Conservation (phyloP, 2,113 vertebrate genomes). For the Vanacampus margaritifer region DNA sequence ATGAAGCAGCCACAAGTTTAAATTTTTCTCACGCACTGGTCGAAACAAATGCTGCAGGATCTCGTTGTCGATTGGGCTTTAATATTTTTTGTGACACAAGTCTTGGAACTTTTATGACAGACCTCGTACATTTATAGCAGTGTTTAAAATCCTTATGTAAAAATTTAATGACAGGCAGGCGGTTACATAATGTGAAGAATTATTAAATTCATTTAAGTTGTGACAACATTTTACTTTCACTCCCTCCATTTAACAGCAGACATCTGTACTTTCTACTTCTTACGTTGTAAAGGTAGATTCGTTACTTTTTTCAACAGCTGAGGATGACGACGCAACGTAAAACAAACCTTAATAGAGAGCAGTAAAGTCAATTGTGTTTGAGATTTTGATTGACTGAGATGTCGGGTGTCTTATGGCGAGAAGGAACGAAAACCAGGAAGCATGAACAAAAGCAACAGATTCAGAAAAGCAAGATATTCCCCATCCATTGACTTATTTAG, state of each 20-base stretch:
- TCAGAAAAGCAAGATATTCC: too few relatives aligned
- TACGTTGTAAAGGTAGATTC: too few relatives aligned
- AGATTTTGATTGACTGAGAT: too few relatives aligned
- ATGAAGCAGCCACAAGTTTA: background rate
- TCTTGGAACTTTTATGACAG: background rate
- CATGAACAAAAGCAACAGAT: too few relatives aligned
- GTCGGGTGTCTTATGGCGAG: too few relatives aligned
- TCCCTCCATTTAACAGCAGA: background rate
- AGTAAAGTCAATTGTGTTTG: background rate
- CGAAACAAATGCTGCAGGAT: too few relatives aligned
- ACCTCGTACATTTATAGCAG: background rate
- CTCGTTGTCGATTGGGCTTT: background rate
- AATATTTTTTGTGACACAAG: background rate
- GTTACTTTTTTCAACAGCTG: background rate
- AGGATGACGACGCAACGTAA: background rate
- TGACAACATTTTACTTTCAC: background rate
- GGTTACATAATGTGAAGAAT: background rate
- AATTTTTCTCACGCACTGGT: too few relatives aligned
- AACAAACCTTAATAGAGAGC: background rate
- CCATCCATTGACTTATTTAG: too few relatives aligned
- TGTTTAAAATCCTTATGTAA: background rate
- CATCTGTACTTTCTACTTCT: background rate
- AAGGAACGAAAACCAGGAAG: too few relatives aligned
- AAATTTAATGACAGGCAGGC: background rate
- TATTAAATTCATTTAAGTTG: background rate